Percentiles rank a stretch among this genome's conserved stretches.
phyloP scores from a whole-genome alignment of 2,797 vertebrate genomes.

The Periophthalmus magnuspinnatus region DNA sequence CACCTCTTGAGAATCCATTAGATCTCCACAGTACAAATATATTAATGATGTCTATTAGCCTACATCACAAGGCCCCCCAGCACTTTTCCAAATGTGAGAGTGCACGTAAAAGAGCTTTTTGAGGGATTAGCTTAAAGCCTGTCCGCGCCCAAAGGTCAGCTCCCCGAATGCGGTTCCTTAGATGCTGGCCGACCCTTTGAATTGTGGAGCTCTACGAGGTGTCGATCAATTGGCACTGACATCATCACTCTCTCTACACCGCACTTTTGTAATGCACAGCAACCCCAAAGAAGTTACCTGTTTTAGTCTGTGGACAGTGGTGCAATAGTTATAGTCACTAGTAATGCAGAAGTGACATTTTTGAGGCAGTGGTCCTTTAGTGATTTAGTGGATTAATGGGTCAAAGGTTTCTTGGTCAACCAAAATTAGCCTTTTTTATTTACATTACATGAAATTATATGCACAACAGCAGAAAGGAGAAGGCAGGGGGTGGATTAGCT shows the following conservation, averaged over 20 bases:
- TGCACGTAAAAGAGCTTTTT: constrained; percentile 67
- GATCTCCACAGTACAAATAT: constrained; percentile 3
- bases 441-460: no score
- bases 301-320: background rate
- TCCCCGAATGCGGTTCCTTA: constrained; percentile 60
- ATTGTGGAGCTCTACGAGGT: constrained; percentile 50
- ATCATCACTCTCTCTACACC: constrained; percentile 59
- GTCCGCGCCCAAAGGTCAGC: constrained; percentile 71
- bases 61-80: constrained; percentile 68
- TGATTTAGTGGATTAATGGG: no score
- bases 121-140: constrained; percentile 70
- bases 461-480: no score
- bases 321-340: background rate
- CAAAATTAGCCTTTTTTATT: no score
- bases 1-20: no score
- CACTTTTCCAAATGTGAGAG: constrained; percentile 71
- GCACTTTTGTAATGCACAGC: constrained; percentile 1
- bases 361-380: no score
- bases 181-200: constrained; percentile 71
- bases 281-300: background rate
- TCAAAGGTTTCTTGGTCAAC: no score
- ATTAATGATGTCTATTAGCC: constrained; percentile 15
- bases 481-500: no score
- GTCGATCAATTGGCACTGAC: constrained; percentile 69
- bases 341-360: no score